Conservation (phyloP, 2,888 invertebrate genomes). For the Drosophila recens region DNA sequence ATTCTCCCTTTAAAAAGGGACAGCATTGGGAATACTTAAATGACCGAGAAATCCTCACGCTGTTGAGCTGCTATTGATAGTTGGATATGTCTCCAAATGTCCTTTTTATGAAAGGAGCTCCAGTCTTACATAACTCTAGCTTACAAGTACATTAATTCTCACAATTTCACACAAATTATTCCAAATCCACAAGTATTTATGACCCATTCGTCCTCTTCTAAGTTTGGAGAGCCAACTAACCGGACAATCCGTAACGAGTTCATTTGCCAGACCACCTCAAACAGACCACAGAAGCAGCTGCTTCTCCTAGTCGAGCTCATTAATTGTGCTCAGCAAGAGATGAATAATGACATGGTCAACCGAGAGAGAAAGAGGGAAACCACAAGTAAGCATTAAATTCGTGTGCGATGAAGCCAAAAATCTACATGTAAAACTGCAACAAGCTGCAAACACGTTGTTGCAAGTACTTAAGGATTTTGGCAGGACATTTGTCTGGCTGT, state of each 20-base stretch:
- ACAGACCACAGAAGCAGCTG: conserved; percentile 31
- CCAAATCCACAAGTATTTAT: conserved; percentile 18
- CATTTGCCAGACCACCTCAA: conserved; percentile 51
- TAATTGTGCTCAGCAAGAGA: conserved; percentile 56
- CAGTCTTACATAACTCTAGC: neutral
- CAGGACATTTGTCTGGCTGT: conserved; percentile 20
- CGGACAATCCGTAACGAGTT: conserved; percentile 33
- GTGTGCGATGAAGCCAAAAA: conserved; percentile 42
- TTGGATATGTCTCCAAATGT: neutral
- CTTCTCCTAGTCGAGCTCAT: conserved; percentile 43
- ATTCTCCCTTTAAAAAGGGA: neutral
- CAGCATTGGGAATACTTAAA: neutral
- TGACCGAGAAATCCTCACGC: neutral
- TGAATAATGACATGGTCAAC: conserved; percentile 47
- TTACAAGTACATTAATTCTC: neutral
- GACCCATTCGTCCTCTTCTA: conserved; percentile 14
- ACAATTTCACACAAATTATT: conserved; percentile 24
- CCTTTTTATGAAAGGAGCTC: neutral
- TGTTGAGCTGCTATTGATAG: conserved; percentile 15
- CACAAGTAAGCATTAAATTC: conserved; percentile 7
- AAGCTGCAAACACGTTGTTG: conserved; percentile 14
- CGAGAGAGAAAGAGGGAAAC: neutral
- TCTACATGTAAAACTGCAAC: conserved; percentile 38
- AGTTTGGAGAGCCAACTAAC: conserved; percentile 25
- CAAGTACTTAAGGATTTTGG: conserved; percentile 26